A percentile compares a stretch with the other conserved stretches of the same genome.
Evolutionary conservation across 2,888 invertebrate species (phyloP).

Genomic region (Acronicta leporina): DNA sequence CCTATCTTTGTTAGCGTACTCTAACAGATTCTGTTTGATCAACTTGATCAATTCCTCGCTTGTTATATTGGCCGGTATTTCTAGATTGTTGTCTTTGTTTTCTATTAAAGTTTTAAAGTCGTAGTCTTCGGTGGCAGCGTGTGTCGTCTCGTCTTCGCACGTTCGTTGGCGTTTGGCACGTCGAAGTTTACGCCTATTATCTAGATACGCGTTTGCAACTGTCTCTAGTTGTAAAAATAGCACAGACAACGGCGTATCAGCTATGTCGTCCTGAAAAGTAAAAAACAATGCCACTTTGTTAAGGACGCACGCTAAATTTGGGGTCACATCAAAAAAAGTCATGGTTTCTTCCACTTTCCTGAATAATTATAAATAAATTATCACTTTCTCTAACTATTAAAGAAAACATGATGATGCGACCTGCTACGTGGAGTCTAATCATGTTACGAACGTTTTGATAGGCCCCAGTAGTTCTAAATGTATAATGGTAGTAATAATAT

Average conservation of each 20-base stretch:
- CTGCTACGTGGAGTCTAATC: too few species aligned
- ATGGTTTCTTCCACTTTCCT: too few species aligned
- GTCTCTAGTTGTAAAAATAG: conserved; percentile 82
- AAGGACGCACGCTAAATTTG: too few species aligned
- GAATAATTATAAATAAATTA: too few species aligned
- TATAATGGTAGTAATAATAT: too few species aligned
- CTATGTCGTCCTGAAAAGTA: conserved; percentile 80
- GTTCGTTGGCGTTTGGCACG: conserved; percentile 80
- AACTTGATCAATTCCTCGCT: conserved; percentile 71
- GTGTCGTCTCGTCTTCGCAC: conserved; percentile 65
- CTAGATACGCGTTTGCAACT: conserved; percentile 76
- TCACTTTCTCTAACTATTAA: too few species aligned
- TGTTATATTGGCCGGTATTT: conserved; percentile 65
- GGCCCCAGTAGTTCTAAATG: too few species aligned
- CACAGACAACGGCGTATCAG: conserved; percentile 82
- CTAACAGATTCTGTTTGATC: conserved; percentile 74
- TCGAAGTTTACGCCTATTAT: conserved; percentile 75
- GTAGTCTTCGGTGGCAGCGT: conserved; percentile 58
- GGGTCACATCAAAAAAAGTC: too few species aligned
- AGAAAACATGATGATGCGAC: too few species aligned
- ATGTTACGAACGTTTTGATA: too few species aligned
- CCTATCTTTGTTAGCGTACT: conserved; percentile 65
- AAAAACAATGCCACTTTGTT: not conserved
- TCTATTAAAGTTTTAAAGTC: conserved; percentile 73
- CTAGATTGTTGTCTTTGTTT: conserved; percentile 70